phyloP scores from a whole-genome alignment of 2,797 vertebrate genomes.

The Chelon auratus region DNA sequence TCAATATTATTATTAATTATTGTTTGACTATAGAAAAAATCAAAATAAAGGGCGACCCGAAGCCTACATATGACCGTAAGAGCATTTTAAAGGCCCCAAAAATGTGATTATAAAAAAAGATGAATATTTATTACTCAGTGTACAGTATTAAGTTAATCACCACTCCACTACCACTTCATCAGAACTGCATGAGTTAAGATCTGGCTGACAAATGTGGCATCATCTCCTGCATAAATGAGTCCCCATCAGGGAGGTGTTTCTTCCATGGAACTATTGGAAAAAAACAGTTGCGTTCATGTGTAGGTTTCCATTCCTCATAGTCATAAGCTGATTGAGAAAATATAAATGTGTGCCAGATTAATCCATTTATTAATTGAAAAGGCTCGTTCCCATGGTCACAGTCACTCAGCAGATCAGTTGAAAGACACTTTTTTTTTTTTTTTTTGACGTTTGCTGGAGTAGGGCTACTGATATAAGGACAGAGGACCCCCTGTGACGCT shows the following conservation, averaged over 20 bases:
- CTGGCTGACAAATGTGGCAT: too few relatives aligned
- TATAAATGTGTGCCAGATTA: slow-evolving; percentile 14
- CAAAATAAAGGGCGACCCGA: too few relatives aligned
- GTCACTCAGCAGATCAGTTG: slow-evolving; percentile 18
- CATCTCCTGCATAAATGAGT: too few relatives aligned
- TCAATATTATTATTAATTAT: neutral
- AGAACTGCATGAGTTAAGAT: too few relatives aligned
- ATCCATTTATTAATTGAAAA: slow-evolving; percentile 9
- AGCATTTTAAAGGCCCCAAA: neutral
- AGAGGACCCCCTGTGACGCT: slow-evolving; percentile 58
- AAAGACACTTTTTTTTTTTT: slow-evolving; percentile 16
- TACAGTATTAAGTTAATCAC: too few relatives aligned
- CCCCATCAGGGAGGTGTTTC: too few relatives aligned
- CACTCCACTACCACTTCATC: too few relatives aligned
- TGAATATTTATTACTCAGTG: too few relatives aligned
- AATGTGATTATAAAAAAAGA: neutral
- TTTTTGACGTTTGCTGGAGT: slow-evolving; percentile 30
- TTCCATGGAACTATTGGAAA: too few relatives aligned
- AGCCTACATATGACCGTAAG: too few relatives aligned
- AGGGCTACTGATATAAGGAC: slow-evolving; percentile 7
- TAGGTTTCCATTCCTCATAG: neutral
- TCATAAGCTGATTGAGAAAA: neutral
- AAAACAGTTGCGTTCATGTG: too few relatives aligned
- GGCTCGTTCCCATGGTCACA: slow-evolving; percentile 15
- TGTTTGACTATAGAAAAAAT: too few relatives aligned